Base-by-base conservation (phyloP, 2,797 vertebrate species). In the Emydoidea blandingii region DNA sequence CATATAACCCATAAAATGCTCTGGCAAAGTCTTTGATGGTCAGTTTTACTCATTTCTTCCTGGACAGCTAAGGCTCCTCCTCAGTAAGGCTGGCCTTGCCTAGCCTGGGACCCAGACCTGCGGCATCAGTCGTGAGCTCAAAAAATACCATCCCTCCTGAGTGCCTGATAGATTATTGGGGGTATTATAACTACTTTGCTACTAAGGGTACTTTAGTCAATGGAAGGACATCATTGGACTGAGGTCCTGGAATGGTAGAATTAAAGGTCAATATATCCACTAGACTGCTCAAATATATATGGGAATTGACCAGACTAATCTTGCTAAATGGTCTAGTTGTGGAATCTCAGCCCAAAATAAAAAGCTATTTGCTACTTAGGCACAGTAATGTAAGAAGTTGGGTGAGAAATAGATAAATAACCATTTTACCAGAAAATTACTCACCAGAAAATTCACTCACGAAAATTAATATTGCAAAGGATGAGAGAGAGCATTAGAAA, bases 221-320 rank as follows among this genome's bases (percentile, higher is more conserved):
- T 65, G 31, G 62, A 65, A n/a, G 72, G 2, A 1, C 47, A 4
- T 34, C 65, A 19, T 29, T 72, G 44, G 52, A 85, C 34, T n/a
- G 3, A 52, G 3, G 18, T 80, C 85, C 54, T 89, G 4, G 80
- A 56, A 34, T 21, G 57, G 9, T 14, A 81, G 5, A 79, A 79
- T n/a, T 87, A 5, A 12, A 87, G 37, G 15, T 1, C 50, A 78
- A 0, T n/a, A 49, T 7, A 78, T 1, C 0, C 2, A 2, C 47
- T 81, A 85, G 1, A 3, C 1, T 1, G 1, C 47, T 79, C 15
- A 83, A 85, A 68, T 1, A 2, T 57, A 52, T 7, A 3, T 68
- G 37, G 62, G 11, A 72, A 87, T 1, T 52, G 3, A 65, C 65
- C n/a, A 68, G n/a, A 37, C 65, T 37, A 19, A 37, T 12, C n/a